phyloP scores from a whole-genome alignment of 2,113 vertebrate genomes.

The Plotosus lineatus region DNA sequence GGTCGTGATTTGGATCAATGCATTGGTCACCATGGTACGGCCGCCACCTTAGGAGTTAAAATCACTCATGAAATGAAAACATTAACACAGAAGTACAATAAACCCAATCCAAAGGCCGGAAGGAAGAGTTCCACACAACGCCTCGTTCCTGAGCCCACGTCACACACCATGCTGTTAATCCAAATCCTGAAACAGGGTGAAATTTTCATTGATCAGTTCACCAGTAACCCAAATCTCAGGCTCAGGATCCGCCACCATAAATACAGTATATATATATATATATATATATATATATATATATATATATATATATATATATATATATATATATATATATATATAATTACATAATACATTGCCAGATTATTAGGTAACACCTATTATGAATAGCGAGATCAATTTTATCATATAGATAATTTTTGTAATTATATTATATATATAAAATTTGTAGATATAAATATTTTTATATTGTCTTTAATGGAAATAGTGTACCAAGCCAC shows the following conservation, averaged over 20 bases:
- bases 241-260: slow-evolving; percentile 35
- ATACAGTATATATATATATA: background rate
- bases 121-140: background rate
- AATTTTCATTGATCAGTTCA: background rate
- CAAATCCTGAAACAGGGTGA: slow-evolving; percentile 19
- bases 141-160: slow-evolving; percentile 48
- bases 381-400: background rate
- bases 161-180: slow-evolving; percentile 66
- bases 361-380: background rate
- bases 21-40: background rate
- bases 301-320: too few relatives aligned
- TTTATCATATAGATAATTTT: background rate
- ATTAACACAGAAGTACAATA: background rate
- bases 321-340: too few relatives aligned
- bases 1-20: background rate
- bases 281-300: background rate
- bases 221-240: slow-evolving; percentile 4
- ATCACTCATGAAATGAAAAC: background rate
- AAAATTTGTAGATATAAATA: background rate
- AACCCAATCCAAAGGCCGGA: background rate
- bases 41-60: slow-evolving; percentile 14
- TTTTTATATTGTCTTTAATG: background rate
- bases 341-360: background rate
- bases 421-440: too few relatives aligned
- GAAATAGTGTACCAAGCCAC: background rate